Evolutionary conservation across 1,140 invertebrate genomes (phyloP).

Genomic region (Macrotrachela quadricornifera): DNA sequence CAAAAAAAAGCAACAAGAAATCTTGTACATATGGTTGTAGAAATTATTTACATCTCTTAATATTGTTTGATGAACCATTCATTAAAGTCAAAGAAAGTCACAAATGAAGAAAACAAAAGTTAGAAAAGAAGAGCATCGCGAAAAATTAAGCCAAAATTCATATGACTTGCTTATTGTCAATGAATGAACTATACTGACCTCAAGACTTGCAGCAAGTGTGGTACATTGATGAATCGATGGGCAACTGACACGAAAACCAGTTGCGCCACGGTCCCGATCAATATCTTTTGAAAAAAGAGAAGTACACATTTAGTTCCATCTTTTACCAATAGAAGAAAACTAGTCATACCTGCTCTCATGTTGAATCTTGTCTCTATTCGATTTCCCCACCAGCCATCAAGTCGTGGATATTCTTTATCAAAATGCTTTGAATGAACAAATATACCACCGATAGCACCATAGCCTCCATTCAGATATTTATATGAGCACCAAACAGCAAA

Average conservation of each 20-base stretch:
- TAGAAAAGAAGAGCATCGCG: too few relatives aligned
- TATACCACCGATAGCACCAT: slow-evolving; percentile 35
- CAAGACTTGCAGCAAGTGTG: background rate
- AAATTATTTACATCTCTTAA: too few relatives aligned
- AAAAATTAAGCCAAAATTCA: too few relatives aligned
- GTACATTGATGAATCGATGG: slow-evolving; percentile 35
- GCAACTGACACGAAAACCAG: slow-evolving; percentile 36
- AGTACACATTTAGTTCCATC: background rate
- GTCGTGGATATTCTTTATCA: slow-evolving; percentile 18
- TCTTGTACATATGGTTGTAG: too few relatives aligned
- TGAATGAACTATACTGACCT: slow-evolving; percentile 15
- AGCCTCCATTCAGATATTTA: slow-evolving; percentile 40
- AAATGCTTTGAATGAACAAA: slow-evolving; percentile 31
- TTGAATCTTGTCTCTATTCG: slow-evolving; percentile 25
- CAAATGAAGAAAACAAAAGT: too few relatives aligned
- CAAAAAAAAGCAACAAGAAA: too few relatives aligned
- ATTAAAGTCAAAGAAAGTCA: too few relatives aligned
- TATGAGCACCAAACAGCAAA: slow-evolving; percentile 46
- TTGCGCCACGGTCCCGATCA: slow-evolving; percentile 30
- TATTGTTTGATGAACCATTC: too few relatives aligned
- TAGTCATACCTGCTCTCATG: slow-evolving; percentile 31
- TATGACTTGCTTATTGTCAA: too few relatives aligned
- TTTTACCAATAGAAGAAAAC: slow-evolving; percentile 22
- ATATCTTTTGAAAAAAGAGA: too few relatives aligned
- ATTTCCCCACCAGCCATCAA: slow-evolving; percentile 36